Base-by-base conservation (phyloP, 2,113 vertebrate species). In the Lepisosteus osseus region DNA sequence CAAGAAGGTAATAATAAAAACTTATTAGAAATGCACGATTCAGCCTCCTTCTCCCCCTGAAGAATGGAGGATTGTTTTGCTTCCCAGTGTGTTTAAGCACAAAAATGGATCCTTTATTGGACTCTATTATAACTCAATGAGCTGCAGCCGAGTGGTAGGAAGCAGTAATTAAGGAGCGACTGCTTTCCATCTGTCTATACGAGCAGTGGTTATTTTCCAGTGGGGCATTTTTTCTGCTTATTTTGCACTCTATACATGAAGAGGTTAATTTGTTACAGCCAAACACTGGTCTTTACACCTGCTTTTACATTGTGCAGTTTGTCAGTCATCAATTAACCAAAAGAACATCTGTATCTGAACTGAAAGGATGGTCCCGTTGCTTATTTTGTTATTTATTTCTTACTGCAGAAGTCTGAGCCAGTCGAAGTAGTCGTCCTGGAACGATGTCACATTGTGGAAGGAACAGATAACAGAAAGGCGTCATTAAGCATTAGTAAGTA, bases 401-500 rank as follows among this genome's bases (percentile, higher is more conserved):
- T 29, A 29, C 86, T 64, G 1, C 79, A 90, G 89, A 76, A 64
- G 61, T 80, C 72, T 84, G 83, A 86, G 79, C 68, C 15, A 61
- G 83, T 61, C 4, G 75, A 84, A 74, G 78, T 81, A 64, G 56
- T 79, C 72, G 76, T 81, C 61, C 72, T 85, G 83, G 80, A 84
- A 61, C 2, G 51, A 75, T 82, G 73, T 65, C 78, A 69, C 72
- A 11, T 82, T 74, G 79, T 82, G 68, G 77, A 85, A 68, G 73
- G 77, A 79, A 78, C 41, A 72, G 75, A 29, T 65, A 80, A 82
- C 80, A 44, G 82, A 83, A 78, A 82, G 86, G 86, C 61, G 67
- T 69, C 74, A 62, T 3, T 86, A 78, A 71, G 65, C 77, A 75
- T 82, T 68, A 76, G 71, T 86, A 82, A 86, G 80, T 86, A 81